These are phyloP conservation scores for Hystrix cristata DNA, from an alignment of 2,113 vertebrate genomes.

Conservation along the genomic window DNA sequence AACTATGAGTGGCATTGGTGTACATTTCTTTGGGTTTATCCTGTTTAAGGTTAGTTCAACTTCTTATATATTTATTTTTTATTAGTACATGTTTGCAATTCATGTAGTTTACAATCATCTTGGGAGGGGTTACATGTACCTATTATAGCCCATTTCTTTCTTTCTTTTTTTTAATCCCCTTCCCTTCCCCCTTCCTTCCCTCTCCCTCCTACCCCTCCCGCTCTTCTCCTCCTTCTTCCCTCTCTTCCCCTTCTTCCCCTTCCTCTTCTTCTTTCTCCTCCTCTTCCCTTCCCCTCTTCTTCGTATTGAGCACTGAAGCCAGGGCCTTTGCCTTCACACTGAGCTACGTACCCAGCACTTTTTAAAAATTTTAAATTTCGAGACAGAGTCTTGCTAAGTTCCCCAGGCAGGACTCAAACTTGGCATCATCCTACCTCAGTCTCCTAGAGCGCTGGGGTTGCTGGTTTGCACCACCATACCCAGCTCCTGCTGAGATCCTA, in stretches of 20 bases:
- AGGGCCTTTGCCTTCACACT: background rate
- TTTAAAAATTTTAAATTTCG: background rate
- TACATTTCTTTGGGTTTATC: background rate
- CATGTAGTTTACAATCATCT: too few relatives aligned
- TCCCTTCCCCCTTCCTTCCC: background rate
- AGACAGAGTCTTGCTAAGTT: background rate
- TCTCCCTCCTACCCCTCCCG: too few relatives aligned
- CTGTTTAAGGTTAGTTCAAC: background rate
- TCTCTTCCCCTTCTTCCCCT: background rate
- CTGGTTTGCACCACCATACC: background rate
- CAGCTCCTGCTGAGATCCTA: background rate
- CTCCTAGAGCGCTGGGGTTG: background rate
- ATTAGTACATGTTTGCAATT: too few relatives aligned
- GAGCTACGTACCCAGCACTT: background rate
- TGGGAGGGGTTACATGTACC: too few relatives aligned
- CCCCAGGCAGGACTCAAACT: background rate
- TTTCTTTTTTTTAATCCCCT: too few relatives aligned
- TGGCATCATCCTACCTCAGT: background rate
- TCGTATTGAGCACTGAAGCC: background rate
- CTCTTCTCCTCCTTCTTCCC: too few relatives aligned
- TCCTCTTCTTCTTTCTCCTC: background rate
- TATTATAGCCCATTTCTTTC: too few relatives aligned
- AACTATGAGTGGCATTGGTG: background rate
- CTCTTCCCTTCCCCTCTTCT: background rate
- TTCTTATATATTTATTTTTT: background rate